Evolutionary conservation across 2,113 vertebrate species (phyloP), one percentile per base, ranked within the genome.

Genomic region (Eolophus roseicapilla): DNA sequence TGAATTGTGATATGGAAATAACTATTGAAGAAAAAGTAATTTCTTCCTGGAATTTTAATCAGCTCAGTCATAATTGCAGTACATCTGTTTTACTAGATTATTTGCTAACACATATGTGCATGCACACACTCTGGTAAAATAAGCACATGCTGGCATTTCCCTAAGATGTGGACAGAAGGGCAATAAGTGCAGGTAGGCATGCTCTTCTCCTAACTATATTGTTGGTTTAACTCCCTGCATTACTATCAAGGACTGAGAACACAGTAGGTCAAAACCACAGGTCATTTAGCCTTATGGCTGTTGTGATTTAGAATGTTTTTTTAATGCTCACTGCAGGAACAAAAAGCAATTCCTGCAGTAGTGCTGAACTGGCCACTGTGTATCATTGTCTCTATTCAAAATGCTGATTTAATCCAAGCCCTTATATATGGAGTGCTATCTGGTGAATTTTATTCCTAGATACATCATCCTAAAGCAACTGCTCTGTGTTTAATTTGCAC

Each of bases 11-110:
- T 62, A n/a, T 62, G 47, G 69, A 82, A 95, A 73, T 63, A 79
- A 46, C n/a, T 35, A 41, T 49, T 67, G n/a, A 47, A 84, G 80
- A 76, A 93, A 90, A 90, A 82, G 13, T 49, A 1, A 81, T 90
- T 88, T 82, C 62, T 94, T 86, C 77, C 93, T 92, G 88, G 80
- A 90, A 89, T 35, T 94, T 75, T 82, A 93, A 91, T 95, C 86
- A 89, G 62, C 77, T 93, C 57, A 81, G 88, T 57, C 80, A 82
- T 95, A 95, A 93, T 90, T 95, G 55, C 3, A 1, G 73, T 90
- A 52, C 65, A 92, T 96, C 92, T 95, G 90, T 44, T 95, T 90
- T 82, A 67, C 31, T 65, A 62, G 88, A 87, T 95, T 96, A 92
- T 96, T 97, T 94, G 65, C 82, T 94, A 90, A 71, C 50, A 90